phyloP scores from a whole-genome alignment of 2,888 invertebrate species.

The Eupithecia tripunctaria region DNA sequence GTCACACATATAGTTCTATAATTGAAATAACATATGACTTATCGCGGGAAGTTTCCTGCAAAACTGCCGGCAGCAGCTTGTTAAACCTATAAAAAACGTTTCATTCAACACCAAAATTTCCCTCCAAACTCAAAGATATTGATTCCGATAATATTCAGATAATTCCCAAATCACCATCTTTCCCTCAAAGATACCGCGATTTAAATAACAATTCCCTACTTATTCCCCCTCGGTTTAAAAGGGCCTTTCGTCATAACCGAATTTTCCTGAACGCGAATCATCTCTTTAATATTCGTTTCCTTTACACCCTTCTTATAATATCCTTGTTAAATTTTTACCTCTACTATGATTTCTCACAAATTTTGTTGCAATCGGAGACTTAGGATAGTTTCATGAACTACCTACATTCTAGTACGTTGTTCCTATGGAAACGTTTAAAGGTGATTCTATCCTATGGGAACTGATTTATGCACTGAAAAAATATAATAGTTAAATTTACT shows the following conservation, averaged over 20 bases:
- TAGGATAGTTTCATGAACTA: too few species aligned
- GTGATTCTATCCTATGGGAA: too few species aligned
- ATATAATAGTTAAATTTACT: too few species aligned
- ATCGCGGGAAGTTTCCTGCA: not conserved
- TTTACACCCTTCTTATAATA: constrained; percentile 24
- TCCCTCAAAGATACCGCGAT: constrained; percentile 37
- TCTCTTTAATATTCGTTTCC: constrained; percentile 27
- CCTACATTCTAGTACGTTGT: too few species aligned
- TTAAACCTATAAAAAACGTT: not conserved
- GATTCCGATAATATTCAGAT: constrained; percentile 21
- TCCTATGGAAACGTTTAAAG: too few species aligned
- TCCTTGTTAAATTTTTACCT: not conserved
- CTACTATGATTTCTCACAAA: not conserved
- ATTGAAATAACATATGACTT: too few species aligned
- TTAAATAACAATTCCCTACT: constrained; percentile 37
- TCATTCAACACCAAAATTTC: not conserved
- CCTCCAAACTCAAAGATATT: constrained; percentile 17
- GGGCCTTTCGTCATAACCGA: constrained; percentile 38
- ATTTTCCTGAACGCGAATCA: constrained; percentile 32
- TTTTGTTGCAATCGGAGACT: not conserved
- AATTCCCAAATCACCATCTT: constrained; percentile 23
- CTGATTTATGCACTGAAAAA: too few species aligned
- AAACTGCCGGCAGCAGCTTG: not conserved
- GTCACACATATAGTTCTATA: too few species aligned
- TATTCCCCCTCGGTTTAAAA: constrained; percentile 38